These are phyloP conservation scores for Stegophylla sp. DNA, from an alignment of 2,888 invertebrate genomes.

Conservation along the genomic window DNA sequence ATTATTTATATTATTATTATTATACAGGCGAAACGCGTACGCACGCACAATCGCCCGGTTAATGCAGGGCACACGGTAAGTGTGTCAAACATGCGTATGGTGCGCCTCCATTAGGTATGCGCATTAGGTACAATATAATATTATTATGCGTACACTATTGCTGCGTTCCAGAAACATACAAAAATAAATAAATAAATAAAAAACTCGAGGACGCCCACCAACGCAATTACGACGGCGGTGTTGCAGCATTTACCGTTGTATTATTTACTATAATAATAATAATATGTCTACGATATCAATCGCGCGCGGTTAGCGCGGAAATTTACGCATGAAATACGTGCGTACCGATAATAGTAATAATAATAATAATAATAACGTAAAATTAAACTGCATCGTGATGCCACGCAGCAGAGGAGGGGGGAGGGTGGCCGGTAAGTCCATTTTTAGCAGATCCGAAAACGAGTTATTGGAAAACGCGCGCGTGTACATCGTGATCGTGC, in stretches of 20 bases:
- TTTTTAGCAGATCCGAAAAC: not conserved
- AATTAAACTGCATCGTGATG: not conserved
- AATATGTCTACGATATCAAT: not conserved
- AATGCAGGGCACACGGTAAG: not conserved
- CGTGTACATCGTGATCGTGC: not conserved
- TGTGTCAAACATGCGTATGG: constrained; percentile 42
- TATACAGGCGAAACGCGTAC: constrained; percentile 12
- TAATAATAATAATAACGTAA: not conserved
- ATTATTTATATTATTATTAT: not conserved
- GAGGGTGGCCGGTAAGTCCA: constrained; percentile 30
- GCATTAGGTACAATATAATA: too few relatives aligned
- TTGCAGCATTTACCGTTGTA: not conserved
- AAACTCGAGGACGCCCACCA: constrained; percentile 11
- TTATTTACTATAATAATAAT: not conserved
- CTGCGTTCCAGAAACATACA: too few relatives aligned
- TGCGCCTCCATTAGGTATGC: not conserved
- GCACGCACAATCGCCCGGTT: constrained; percentile 19
- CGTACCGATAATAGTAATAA: not conserved
- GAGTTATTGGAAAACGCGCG: not conserved
- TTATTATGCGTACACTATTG: too few relatives aligned
- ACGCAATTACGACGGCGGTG: constrained; percentile 5
- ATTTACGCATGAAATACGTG: constrained; percentile 13
- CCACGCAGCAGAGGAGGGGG: not conserved
- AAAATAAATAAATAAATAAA: not conserved
- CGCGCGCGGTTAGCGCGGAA: not conserved